Base-by-base conservation (phyloP, 2,113 vertebrate species). In the Meles meles region DNA sequence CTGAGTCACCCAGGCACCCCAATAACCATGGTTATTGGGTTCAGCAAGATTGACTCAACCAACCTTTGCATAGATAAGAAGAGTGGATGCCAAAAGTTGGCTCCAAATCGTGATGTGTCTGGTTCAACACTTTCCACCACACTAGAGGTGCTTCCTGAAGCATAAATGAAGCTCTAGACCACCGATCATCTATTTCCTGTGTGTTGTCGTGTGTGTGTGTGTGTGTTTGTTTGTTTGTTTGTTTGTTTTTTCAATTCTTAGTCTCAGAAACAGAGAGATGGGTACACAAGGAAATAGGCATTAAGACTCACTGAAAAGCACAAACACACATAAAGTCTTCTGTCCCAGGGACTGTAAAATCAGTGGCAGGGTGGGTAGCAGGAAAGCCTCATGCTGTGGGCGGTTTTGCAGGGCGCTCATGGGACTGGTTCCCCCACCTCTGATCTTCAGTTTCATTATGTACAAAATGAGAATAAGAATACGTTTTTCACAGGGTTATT, bases 401-500 rank as follows among this genome's bases (percentile, higher is more conserved):
- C 34, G 1, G 42, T 39, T 5, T 67, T 71, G 15, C 10, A 6
- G 25, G 14, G 49, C 52, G 3, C 20, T 12, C 11, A 37, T 7
- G 1, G 7, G 42, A 31, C 29, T 90, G 13, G 52, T 25, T 55
- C 34, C 15, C 39, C 55, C 63, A 17, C 5, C 52, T 84, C 31
- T 12, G 29, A 83, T 21, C 47, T 87, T 55, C 31, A 15, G 10
- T 69, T 83, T 69, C 69, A 67, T 74, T 11, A 18, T 11, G 7
- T 29, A 39, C 52, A 20, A 90, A 85, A 84, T 3, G 31, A 94
- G 18, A 94, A 89, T 49, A 88, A 86, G 49, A 82, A 94, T 59
- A 37, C 29, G 21, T 42, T 84, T 88, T 59, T 67, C 74, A 47
- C 57, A 39, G 18, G 34, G 34, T 65, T 93, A 86, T 89, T 92